Base-by-base conservation (phyloP, 2,888 invertebrate species). In the Oxycera nigricornis region DNA sequence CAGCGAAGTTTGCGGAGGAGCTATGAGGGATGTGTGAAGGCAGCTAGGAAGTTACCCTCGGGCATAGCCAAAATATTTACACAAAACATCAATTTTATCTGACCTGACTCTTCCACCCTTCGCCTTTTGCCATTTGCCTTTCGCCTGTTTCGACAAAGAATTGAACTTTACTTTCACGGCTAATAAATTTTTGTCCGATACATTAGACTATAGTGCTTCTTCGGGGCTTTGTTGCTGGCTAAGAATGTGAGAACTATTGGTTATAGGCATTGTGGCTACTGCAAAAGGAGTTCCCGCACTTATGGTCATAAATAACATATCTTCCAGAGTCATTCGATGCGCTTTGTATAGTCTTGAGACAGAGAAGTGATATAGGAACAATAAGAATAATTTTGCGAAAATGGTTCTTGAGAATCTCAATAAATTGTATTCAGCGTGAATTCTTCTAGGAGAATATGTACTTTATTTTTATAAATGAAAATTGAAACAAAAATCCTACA, bases 171-270 rank as follows among this genome's bases (percentile, higher is more conserved):
- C 72, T 78, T 78, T 78, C 74, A 78, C 77, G 78, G 74, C 70
- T 76, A 75, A 78, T 78, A 78, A 78, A 78, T 78, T 77, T 77
- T 75, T 74, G 68, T 74, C 67, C 75, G 50, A 76, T 74, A 77
- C 77, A 76, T 75, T 76, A 77, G 74, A 50, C 73, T 68, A 57
- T 28, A 28, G 17, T 52, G 62, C 62, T 62, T 7, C 65, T 39
- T 39, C 26, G 14, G 35, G 17, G n/a, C 20, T 41, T 39, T 35
- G 20, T 65, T 65, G 59, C 17, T 28, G n/a, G 30, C 4, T 11
- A 14, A 28, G 28, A 30, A 59, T 28, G 24, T 3, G 11, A 55
- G n/a, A n/a, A n/a, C n/a, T n/a, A n/a, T n/a, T n/a, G n/a, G n/a
- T n/a, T n/a, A n/a, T n/a, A n/a, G n/a, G n/a, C n/a, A n/a, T n/a